phyloP scores from a whole-genome alignment of 2,113 vertebrate genomes.

The Vulpes ferrilata region DNA sequence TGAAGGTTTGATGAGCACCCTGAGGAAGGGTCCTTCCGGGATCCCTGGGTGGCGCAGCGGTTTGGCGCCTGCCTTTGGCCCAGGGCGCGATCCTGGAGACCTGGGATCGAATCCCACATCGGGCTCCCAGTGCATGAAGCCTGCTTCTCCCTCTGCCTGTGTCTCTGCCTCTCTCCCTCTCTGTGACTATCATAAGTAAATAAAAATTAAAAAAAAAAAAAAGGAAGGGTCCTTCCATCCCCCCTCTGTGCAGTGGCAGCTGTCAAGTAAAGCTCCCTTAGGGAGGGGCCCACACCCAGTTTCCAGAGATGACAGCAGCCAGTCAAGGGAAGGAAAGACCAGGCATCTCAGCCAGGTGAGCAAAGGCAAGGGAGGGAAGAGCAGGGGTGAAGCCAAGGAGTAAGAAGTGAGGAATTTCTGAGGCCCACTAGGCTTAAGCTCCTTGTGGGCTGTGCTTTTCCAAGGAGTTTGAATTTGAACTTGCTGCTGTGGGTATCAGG shows the following conservation, averaged over 20 bases:
- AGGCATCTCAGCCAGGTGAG: neutral
- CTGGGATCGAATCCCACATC: too few relatives aligned
- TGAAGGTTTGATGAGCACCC: neutral
- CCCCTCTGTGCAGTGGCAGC: neutral
- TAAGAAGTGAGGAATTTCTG: neutral
- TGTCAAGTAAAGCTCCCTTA: neutral
- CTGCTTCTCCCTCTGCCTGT: too few relatives aligned
- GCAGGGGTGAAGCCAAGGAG: neutral
- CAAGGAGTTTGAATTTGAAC: slow-evolving; percentile 21
- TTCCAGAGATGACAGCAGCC: neutral
- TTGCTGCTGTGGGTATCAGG: neutral
- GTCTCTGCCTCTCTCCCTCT: too few relatives aligned
- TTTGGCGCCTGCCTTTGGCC: too few relatives aligned
- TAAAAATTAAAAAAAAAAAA: too few relatives aligned
- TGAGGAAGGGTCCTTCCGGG: neutral
- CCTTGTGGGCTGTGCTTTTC: neutral
- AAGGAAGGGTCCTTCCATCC: neutral
- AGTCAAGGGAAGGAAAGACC: neutral
- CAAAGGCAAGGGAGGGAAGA: neutral
- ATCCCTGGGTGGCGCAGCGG: too few relatives aligned
- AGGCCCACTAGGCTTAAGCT: neutral
- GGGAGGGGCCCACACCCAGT: too few relatives aligned
- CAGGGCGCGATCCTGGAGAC: too few relatives aligned
- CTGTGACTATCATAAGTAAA: too few relatives aligned
- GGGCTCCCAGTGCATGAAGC: too few relatives aligned